phyloP scores from a whole-genome alignment of 2,888 invertebrate genomes.

The Melipona beecheii region DNA sequence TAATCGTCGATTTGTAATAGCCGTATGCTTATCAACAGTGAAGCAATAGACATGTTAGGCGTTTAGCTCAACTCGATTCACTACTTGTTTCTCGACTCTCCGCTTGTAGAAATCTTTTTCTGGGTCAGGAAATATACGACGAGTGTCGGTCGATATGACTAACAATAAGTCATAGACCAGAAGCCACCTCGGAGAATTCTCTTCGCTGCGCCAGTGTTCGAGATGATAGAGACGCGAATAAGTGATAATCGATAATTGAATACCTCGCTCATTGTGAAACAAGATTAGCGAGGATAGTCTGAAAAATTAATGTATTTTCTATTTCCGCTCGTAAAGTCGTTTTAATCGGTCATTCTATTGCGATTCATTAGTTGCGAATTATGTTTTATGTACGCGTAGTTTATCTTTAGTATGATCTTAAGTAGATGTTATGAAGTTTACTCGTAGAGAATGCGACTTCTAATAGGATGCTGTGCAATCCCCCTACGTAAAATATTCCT shows the following conservation, averaged over 20 bases:
- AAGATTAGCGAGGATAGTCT: background rate
- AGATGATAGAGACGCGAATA: slow-evolving; percentile 49
- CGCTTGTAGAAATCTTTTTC: slow-evolving; percentile 61
- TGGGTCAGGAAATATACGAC: slow-evolving; percentile 71
- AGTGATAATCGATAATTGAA: slow-evolving; percentile 56
- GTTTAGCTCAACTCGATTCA: slow-evolving; percentile 59
- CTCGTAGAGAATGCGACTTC: background rate
- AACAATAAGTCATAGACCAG: slow-evolving; percentile 58
- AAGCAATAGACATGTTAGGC: slow-evolving; percentile 48
- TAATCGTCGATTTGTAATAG: slow-evolving; percentile 73
- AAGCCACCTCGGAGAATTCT: slow-evolving; percentile 35
- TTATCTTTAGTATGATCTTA: slow-evolving; percentile 36
- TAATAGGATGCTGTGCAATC: background rate
- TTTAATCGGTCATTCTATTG: background rate
- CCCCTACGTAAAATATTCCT: background rate
- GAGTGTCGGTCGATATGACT: slow-evolving; percentile 63
- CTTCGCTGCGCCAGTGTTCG: slow-evolving; percentile 12
- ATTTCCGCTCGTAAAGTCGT: background rate
- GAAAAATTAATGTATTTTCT: slow-evolving; percentile 16
- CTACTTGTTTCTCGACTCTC: slow-evolving; percentile 38
- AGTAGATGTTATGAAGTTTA: slow-evolving; percentile 1
- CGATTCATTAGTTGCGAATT: slow-evolving; percentile 21
- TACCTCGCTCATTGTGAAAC: background rate
- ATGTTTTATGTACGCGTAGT: slow-evolving; percentile 1
- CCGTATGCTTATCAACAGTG: slow-evolving; percentile 45